Percentiles rank a stretch among this genome's conserved stretches.
Evolutionary conservation across 2,888 invertebrate species (phyloP).

Genomic region (Cantharis nigra): DNA sequence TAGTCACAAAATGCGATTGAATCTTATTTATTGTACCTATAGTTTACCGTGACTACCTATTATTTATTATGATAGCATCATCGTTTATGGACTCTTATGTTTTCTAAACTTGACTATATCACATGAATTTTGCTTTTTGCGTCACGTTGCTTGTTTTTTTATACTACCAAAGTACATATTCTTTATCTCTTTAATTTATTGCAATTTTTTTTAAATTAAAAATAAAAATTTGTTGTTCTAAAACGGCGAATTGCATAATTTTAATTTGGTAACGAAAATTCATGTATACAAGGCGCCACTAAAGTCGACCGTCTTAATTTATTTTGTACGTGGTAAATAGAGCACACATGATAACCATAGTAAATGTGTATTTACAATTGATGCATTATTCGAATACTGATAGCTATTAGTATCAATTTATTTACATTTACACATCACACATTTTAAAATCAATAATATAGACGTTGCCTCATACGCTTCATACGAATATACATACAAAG

Average conservation of each 20-base stretch:
- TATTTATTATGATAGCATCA: conserved; percentile 30
- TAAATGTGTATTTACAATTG: conserved; percentile 5
- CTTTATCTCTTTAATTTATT: neutral
- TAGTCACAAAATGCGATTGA: conserved; percentile 24
- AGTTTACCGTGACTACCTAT: conserved; percentile 22
- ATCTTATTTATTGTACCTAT: conserved; percentile 25
- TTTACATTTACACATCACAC: neutral
- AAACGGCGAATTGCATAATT: neutral
- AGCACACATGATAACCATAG: conserved; percentile 9
- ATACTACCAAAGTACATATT: conserved; percentile 3
- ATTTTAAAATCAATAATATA: neutral
- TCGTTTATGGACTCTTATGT: conserved; percentile 21
- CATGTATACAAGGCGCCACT: conserved; percentile 9
- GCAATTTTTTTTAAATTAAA: neutral
- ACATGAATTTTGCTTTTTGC: conserved; percentile 23
- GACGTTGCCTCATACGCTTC: neutral
- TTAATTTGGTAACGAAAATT: neutral
- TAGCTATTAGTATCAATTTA: conserved; percentile 9
- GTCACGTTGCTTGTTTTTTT: conserved; percentile 18
- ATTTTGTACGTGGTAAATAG: conserved; percentile 12
- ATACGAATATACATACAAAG: too few relatives aligned
- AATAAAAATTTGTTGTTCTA: neutral
- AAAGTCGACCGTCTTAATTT: conserved; percentile 5
- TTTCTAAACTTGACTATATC: conserved; percentile 1
- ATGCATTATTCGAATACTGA: conserved; percentile 17